Conservation (phyloP, 2,888 invertebrate genomes). For the Caenorhabditis sp. region DNA sequence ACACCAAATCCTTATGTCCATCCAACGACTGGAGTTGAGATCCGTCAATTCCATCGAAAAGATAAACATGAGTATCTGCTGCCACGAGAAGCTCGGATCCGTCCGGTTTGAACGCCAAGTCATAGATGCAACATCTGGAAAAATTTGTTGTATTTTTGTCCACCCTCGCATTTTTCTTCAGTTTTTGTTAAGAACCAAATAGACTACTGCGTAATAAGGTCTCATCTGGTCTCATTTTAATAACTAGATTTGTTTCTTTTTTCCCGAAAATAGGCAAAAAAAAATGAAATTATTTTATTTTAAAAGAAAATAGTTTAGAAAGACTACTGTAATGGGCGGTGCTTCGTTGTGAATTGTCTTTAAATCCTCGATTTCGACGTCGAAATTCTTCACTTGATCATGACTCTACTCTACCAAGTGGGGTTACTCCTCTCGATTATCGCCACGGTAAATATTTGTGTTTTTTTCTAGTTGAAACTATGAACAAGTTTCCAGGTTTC, state of each 20-base stretch:
- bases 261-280: background rate
- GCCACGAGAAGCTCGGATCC: constrained; percentile 91
- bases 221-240: background rate
- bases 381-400: constrained; percentile 41
- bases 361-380: background rate
- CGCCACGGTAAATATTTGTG: constrained; percentile 18
- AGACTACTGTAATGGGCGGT: constrained; percentile 22
- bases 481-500: constrained; percentile 34
- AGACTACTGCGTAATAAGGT: background rate
- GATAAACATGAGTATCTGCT: constrained; percentile 89
- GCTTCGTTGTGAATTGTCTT: background rate
- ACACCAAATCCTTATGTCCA: constrained; percentile 93
- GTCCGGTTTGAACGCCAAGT: constrained; percentile 93
- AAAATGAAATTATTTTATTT: too few species aligned
- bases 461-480: background rate
- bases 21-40: constrained; percentile 88
- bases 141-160: background rate
- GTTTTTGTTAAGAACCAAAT: background rate
- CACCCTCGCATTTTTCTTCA: background rate
- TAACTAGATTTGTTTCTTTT: background rate
- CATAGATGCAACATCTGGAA: constrained; percentile 78
- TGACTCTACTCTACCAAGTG: constrained; percentile 48
- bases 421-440: constrained; percentile 37
- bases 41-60: constrained; percentile 83
- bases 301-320: background rate